A percentile compares a stretch with the other conserved stretches of the same genome.
Conservation (phyloP, 2,888 invertebrate species). For the Plagodis dolabraria region DNA sequence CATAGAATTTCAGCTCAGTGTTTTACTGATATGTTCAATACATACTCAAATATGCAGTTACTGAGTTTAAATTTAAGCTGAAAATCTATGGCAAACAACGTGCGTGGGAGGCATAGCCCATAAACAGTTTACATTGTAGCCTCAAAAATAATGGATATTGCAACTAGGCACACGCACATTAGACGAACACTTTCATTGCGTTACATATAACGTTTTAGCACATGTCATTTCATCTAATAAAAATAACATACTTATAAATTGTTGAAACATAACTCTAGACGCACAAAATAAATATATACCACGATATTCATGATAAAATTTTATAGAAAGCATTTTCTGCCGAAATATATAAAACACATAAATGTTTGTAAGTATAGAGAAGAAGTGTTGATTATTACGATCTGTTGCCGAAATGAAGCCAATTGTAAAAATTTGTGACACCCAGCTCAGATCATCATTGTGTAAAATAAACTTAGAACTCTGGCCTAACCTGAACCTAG, state of each 20-base stretch:
- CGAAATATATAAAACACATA: constrained; percentile 52
- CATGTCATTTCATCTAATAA: constrained; percentile 74
- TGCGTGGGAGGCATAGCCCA: constrained; percentile 73
- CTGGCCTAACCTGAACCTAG: constrained; percentile 33
- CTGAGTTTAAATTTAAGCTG: constrained; percentile 41
- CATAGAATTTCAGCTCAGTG: constrained; percentile 64
- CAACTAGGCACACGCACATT: constrained; percentile 78
- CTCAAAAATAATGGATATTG: constrained; percentile 66
- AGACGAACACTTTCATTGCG: constrained; percentile 80
- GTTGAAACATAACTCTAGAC: constrained; percentile 53
- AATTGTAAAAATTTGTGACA: constrained; percentile 71
- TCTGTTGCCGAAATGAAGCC: constrained; percentile 85
- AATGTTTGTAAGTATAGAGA: constrained; percentile 50
- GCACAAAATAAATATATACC: constrained; percentile 66
- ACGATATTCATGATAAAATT: constrained; percentile 70
- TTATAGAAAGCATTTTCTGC: constrained; percentile 72
- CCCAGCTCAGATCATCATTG: constrained; percentile 82
- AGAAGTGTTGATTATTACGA: constrained; percentile 73
- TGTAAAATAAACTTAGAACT: constrained; percentile 39
- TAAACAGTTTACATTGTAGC: constrained; percentile 65
- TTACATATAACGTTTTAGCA: constrained; percentile 84
- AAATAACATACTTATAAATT: constrained; percentile 44
- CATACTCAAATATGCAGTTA: not conserved
- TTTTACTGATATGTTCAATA: constrained; percentile 4
- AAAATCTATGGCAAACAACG: constrained; percentile 64